Conservation (phyloP, 2,888 invertebrate genomes). For the Allacma fusca region DNA sequence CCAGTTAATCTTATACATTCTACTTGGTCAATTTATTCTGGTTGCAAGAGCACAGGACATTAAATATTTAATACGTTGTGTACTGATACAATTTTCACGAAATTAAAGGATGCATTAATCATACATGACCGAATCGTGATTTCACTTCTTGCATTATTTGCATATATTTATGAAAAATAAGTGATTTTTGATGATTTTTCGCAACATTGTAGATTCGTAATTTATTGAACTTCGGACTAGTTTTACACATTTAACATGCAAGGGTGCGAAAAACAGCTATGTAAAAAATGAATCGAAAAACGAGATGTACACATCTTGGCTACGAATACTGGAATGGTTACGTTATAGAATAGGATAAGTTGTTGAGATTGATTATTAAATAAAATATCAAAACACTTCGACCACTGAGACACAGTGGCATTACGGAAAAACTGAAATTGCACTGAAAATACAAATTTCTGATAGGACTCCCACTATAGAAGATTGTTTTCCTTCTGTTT, state of each 20-base stretch:
- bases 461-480: not conserved
- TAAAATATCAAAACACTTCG: not conserved
- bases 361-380: not conserved
- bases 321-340: conserved; percentile 12
- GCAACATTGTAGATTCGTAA: not conserved
- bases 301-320: not conserved
- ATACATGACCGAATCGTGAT: not conserved
- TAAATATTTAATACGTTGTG: conserved; percentile 7
- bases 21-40: not conserved
- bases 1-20: not conserved
- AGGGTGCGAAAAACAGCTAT: not conserved
- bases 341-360: conserved; percentile 8
- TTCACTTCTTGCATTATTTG: no score
- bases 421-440: not conserved
- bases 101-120: conserved; percentile 9
- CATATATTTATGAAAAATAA: no score
- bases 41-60: not conserved
- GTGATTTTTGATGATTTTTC: no score
- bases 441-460: not conserved
- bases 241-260: conserved; percentile 9
- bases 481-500: not conserved
- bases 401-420: not conserved
- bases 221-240: not conserved
- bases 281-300: not conserved
- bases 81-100: not conserved